These are phyloP conservation scores for Dugesia japonica DNA, from an alignment of 2,888 invertebrate genomes.

Conservation along the genomic window DNA sequence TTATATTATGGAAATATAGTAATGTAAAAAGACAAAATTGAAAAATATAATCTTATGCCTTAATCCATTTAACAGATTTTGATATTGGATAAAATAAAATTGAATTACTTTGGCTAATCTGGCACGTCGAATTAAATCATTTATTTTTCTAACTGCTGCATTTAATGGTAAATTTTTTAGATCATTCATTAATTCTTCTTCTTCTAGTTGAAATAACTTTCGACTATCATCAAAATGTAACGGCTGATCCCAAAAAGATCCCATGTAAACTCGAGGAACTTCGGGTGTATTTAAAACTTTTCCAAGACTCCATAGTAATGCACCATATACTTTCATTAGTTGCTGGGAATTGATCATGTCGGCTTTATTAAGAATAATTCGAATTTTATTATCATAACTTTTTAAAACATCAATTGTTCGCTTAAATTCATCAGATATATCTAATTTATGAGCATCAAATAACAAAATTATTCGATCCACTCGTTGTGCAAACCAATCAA, in stretches of 20 bases:
- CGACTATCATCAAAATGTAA: slow-evolving; percentile 37
- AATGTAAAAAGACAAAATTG: no score
- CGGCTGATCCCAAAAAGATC: slow-evolving; percentile 41
- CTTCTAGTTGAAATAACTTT: slow-evolving; percentile 37
- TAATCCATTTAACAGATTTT: slow-evolving; percentile 94
- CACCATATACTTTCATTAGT: slow-evolving; percentile 39
- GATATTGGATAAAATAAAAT: slow-evolving; percentile 44
- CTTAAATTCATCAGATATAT: slow-evolving; percentile 38
- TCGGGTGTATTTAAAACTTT: slow-evolving; percentile 51
- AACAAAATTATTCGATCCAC: slow-evolving; percentile 38
- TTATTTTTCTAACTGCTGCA: slow-evolving; percentile 37
- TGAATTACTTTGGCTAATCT: slow-evolving; percentile 35
- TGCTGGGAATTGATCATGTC: slow-evolving; percentile 40
- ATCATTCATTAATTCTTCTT: slow-evolving; percentile 37
- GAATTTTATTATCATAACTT: slow-evolving; percentile 37
- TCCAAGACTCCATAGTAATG: slow-evolving; percentile 41
- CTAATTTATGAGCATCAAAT: slow-evolving; percentile 38
- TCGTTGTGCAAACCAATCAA: slow-evolving; percentile 37
- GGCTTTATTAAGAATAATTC: slow-evolving; percentile 39
- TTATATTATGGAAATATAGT: no score
- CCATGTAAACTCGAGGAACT: slow-evolving; percentile 40
- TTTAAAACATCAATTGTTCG: slow-evolving; percentile 36
- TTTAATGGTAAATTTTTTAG: slow-evolving; percentile 37
- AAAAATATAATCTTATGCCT: slow-evolving; percentile 81
- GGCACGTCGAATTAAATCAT: slow-evolving; percentile 37